phyloP scores from a whole-genome alignment of 37 sponge, comb jelly and placozoan species.

The Theonella swinhoei region DNA sequence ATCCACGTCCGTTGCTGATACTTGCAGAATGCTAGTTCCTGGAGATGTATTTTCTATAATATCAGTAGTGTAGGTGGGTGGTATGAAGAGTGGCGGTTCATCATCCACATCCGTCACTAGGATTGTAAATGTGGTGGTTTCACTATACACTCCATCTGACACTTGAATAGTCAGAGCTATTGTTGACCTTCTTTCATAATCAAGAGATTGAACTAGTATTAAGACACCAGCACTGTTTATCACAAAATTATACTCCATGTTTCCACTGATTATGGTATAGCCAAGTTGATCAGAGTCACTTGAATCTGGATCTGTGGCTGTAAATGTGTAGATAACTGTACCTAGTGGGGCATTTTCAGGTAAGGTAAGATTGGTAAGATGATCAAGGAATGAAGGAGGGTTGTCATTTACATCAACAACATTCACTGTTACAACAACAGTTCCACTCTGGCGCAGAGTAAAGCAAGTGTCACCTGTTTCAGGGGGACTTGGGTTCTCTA shows the following conservation, averaged over 20 bases:
- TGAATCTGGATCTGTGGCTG: conserved; percentile 36
- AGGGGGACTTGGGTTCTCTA: conserved; percentile 13
- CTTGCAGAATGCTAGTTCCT: conserved; percentile 24
- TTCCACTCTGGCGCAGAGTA: not conserved
- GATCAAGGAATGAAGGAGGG: conserved; percentile 12
- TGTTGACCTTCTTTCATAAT: conserved; percentile 31
- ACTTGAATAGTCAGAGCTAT: conserved; percentile 39
- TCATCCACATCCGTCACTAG: conserved; percentile 49
- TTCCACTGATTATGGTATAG: conserved; percentile 29
- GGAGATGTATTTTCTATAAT: conserved; percentile 34
- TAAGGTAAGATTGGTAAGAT: not conserved
- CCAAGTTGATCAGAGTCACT: conserved; percentile 4
- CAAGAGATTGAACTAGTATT: conserved; percentile 17
- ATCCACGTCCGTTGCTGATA: conserved; percentile 42
- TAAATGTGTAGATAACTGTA: not conserved
- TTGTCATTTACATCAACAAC: conserved; percentile 55
- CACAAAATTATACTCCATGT: conserved; percentile 34
- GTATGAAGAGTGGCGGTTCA: conserved; percentile 48
- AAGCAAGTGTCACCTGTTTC: not conserved
- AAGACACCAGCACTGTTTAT: conserved; percentile 9
- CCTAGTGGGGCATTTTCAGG: conserved; percentile 18
- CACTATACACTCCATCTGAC: conserved; percentile 35
- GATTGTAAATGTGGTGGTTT: conserved; percentile 21
- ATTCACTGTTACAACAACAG: not conserved
- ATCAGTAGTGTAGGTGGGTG: not conserved